Conservation (phyloP, 2,113 vertebrate genomes). For the Pitta sordida region DNA sequence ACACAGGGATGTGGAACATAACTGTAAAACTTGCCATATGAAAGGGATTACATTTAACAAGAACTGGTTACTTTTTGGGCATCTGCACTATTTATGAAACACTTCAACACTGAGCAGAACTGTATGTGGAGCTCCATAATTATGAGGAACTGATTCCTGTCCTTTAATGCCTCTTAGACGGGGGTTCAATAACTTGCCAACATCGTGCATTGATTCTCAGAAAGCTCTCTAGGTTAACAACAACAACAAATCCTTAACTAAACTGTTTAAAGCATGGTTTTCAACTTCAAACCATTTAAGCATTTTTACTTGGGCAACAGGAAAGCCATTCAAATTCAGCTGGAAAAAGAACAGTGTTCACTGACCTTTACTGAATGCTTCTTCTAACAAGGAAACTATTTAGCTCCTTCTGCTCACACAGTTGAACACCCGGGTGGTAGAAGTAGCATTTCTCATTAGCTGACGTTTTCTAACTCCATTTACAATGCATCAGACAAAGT, state of each 20-base stretch:
- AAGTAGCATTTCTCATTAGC: background rate
- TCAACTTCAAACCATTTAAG: background rate
- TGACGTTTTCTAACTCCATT: background rate
- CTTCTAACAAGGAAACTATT: conserved; percentile 53
- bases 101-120: background rate
- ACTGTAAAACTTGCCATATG: background rate
- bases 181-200: background rate
- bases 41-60: background rate
- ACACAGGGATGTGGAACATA: background rate
- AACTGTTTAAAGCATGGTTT: background rate
- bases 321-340: conserved; percentile 39
- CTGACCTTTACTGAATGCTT: conserved; percentile 39
- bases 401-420: background rate
- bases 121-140: background rate
- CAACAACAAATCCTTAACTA: background rate
- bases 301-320: conserved; percentile 11
- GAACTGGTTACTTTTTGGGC: background rate
- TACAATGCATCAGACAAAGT: background rate
- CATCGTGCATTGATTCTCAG: background rate
- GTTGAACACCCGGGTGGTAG: background rate
- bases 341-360: conserved; percentile 45
- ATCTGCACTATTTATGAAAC: background rate
- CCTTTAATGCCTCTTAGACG: background rate
- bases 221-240: background rate
- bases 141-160: background rate